Evolutionary conservation across 2,113 vertebrate species (phyloP).

Genomic region (Beaufortia kweichowensis): DNA sequence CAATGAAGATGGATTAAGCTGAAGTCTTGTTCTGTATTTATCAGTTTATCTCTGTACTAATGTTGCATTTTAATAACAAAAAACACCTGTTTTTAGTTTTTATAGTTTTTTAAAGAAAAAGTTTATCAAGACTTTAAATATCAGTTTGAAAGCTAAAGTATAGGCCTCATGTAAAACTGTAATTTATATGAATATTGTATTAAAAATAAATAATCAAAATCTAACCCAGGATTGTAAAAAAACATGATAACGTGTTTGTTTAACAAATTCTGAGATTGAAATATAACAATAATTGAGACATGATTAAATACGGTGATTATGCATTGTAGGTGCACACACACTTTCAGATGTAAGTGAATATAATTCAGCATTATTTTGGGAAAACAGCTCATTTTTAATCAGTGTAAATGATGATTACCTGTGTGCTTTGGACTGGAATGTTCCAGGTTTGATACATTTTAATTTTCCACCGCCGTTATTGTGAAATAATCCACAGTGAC

Average conservation of each 20-base stretch:
- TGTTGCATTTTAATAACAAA: too few species aligned
- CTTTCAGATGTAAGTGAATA: conserved; percentile 13
- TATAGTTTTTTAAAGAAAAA: too few species aligned
- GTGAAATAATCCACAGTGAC: conserved; percentile 40
- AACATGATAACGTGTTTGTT: neutral
- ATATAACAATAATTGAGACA: neutral
- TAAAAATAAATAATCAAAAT: too few species aligned
- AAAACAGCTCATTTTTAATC: conserved; percentile 36
- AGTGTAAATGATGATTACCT: conserved; percentile 35
- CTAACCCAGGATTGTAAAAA: neutral
- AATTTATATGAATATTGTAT: too few species aligned
- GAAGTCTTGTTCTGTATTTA: neutral
- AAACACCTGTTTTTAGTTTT: too few species aligned
- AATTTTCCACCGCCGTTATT: conserved; percentile 39
- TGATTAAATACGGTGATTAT: neutral
- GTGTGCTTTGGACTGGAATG: conserved; percentile 32
- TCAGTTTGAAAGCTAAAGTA: too few species aligned
- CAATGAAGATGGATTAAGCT: neutral
- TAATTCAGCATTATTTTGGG: conserved; percentile 26
- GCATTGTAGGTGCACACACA: conserved; percentile 1
- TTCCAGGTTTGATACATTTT: conserved; percentile 24
- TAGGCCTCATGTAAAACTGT: too few species aligned
- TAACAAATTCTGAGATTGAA: neutral
- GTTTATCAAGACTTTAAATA: too few species aligned
- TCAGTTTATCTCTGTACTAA: too few species aligned